phyloP scores from a whole-genome alignment of 2,888 invertebrate genomes.

The Sphaerophoria rueppellii region DNA sequence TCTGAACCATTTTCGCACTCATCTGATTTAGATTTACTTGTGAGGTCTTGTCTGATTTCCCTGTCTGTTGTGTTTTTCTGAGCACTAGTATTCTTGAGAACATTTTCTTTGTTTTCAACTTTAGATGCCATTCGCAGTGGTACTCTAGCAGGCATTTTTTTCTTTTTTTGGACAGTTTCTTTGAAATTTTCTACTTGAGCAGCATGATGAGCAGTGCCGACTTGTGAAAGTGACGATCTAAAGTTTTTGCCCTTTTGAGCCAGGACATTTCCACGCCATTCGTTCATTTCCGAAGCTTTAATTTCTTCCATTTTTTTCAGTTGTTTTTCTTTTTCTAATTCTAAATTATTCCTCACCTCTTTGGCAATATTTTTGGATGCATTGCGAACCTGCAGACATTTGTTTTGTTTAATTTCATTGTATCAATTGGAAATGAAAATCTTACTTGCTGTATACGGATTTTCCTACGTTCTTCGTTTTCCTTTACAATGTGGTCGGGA shows the following conservation, averaged over 20 bases:
- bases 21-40: background rate
- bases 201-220: conserved; percentile 79
- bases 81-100: conserved; percentile 30
- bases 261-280: conserved; percentile 82
- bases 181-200: conserved; percentile 77
- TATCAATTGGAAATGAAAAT: conserved; percentile 31
- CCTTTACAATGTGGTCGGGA: conserved; percentile 83
- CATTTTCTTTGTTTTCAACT: conserved; percentile 44
- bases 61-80: conserved; percentile 47
- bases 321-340: conserved; percentile 83
- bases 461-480: conserved; percentile 84
- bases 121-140: background rate
- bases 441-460: conserved; percentile 85
- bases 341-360: conserved; percentile 83
- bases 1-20: background rate
- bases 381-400: conserved; percentile 83
- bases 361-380: conserved; percentile 85
- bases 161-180: conserved; percentile 32
- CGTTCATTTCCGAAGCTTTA: conserved; percentile 83
- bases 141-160: background rate
- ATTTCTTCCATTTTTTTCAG: conserved; percentile 83
- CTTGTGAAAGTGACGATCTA: conserved; percentile 77
- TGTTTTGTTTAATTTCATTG: conserved; percentile 14
- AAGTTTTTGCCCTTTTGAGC: conserved; percentile 81
- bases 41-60: background rate